phyloP scores from a whole-genome alignment of 2,888 invertebrate genomes.

The Fragum fragum region DNA sequence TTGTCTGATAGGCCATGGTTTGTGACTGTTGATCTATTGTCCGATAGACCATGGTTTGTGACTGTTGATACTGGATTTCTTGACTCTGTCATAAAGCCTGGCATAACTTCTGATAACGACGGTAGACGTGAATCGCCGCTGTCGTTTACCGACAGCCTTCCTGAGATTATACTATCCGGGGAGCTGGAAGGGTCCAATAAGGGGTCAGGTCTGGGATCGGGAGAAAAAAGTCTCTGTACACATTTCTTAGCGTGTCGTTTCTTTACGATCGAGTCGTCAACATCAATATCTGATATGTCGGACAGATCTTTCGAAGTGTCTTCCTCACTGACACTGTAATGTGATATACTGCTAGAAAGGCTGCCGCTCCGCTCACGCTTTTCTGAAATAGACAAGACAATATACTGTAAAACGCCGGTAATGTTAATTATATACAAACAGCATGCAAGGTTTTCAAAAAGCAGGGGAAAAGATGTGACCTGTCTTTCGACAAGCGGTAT shows the following conservation, averaged over 20 bases:
- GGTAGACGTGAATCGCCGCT: constrained; percentile 31
- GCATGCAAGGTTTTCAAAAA: no score
- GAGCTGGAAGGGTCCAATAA: constrained; percentile 51
- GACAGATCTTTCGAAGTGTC: constrained; percentile 56
- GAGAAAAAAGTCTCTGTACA: constrained; percentile 54
- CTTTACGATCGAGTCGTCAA: constrained; percentile 45
- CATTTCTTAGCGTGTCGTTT: constrained; percentile 33
- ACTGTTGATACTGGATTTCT: not conserved
- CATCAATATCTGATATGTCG: constrained; percentile 59
- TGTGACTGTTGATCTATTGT: not conserved
- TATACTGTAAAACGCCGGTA: no score
- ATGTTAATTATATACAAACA: no score
- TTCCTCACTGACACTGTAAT: constrained; percentile 46
- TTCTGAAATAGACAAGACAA: constrained; percentile 25
- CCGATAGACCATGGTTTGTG: not conserved
- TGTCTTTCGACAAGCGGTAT: no score
- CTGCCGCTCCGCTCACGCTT: constrained; percentile 52
- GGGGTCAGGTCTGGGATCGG: constrained; percentile 41
- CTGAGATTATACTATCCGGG: constrained; percentile 48
- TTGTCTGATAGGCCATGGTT: not conserved
- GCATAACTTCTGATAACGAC: constrained; percentile 46
- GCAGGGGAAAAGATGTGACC: no score
- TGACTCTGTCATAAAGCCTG: not conserved
- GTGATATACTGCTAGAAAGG: constrained; percentile 59
- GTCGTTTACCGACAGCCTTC: not conserved